Evolutionary conservation across 1,140 invertebrate species (phyloP).

Genomic region (Aplysia californica): DNA sequence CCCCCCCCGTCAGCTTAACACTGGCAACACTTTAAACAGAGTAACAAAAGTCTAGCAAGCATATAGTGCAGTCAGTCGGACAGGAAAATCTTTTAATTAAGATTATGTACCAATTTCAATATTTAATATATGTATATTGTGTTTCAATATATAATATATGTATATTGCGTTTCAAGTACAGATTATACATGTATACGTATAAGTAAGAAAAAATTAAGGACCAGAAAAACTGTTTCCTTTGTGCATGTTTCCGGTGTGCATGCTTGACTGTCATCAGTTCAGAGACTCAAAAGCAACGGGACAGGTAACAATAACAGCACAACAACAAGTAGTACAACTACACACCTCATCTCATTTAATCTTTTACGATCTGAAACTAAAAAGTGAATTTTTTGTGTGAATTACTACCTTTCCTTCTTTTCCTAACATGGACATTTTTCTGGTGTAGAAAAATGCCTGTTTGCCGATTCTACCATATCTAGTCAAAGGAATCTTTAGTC

Average conservation of each 20-base stretch:
- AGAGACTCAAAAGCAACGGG: not conserved
- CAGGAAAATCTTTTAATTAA: no score
- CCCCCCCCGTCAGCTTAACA: no score
- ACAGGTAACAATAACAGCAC: not conserved
- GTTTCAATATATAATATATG: no score
- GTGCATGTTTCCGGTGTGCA: not conserved
- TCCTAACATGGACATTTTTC: slow-evolving; percentile 8
- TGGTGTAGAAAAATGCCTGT: slow-evolving; percentile 12
- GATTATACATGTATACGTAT: no score
- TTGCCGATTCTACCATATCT: slow-evolving; percentile 14
- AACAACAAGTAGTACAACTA: not conserved
- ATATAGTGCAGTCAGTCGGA: no score
- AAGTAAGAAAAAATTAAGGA: no score
- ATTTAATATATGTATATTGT: no score
- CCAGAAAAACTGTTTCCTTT: no score
- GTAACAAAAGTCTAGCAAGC: no score
- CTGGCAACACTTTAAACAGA: no score
- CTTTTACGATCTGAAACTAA: not conserved
- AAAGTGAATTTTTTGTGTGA: not conserved
- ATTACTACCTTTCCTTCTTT: slow-evolving; percentile 21
- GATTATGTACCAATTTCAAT: no score
- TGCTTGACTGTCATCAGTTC: not conserved
- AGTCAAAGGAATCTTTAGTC: slow-evolving; percentile 23
- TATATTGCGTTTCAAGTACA: no score
- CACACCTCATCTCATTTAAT: not conserved